These are phyloP conservation scores for Automeris io DNA, from an alignment of 2,888 invertebrate species.

Conservation along the genomic window DNA sequence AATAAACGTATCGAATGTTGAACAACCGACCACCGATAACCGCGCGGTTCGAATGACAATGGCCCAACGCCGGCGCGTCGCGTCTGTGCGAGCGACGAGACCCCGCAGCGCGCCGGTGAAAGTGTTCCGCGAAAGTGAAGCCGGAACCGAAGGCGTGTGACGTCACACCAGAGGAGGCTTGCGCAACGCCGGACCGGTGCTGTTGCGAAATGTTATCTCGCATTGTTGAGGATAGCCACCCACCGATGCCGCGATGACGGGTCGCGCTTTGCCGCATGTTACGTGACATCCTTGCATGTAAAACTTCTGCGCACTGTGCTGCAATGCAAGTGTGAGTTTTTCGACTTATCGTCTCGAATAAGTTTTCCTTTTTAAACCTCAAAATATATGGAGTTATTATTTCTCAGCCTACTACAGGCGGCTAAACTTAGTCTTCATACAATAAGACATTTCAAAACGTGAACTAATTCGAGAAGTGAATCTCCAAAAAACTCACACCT, in stretches of 20 bases:
- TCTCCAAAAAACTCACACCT: no score
- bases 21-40: constrained; percentile 21
- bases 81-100: constrained; percentile 42
- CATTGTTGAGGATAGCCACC: constrained; percentile 36
- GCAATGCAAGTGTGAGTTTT: no score
- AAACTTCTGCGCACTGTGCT: no score
- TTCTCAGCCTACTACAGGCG: no score
- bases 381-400: no score
- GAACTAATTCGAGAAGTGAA: no score
- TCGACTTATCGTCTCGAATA: not conserved
- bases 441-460: no score
- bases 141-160: constrained; percentile 62
- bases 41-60: constrained; percentile 41
- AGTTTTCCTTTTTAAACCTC: not conserved
- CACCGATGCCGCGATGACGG: not conserved
- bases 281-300: no score
- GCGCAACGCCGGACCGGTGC: constrained; percentile 56
- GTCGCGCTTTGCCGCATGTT: not conserved
- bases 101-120: constrained; percentile 50
- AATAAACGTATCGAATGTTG: constrained; percentile 3
- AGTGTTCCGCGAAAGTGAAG: constrained; percentile 75
- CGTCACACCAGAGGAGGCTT: constrained; percentile 63
- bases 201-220: constrained; percentile 65
- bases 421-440: no score
- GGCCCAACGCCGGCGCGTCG: constrained; percentile 36